phyloP scores from a whole-genome alignment of 2,888 invertebrate genomes.

The Drosophila koepferae region DNA sequence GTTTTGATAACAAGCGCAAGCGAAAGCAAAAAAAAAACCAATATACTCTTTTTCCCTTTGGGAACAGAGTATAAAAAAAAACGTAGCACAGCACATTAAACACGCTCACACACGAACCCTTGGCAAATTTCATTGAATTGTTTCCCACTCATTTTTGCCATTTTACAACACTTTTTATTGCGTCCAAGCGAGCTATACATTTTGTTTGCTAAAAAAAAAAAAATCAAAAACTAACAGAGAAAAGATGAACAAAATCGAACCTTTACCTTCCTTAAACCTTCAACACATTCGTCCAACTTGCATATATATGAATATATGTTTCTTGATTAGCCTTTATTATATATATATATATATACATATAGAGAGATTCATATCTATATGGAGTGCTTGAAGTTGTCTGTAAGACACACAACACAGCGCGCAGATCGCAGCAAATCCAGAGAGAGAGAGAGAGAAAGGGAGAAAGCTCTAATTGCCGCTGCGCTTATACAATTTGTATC shows the following conservation, averaged over 20 bases:
- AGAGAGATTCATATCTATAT: constrained; percentile 1
- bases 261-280: constrained; percentile 57
- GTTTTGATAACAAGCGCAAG: constrained; percentile 6
- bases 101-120: constrained; percentile 8
- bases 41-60: too few relatives aligned
- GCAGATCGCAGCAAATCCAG: background rate
- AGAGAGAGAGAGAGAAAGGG: background rate
- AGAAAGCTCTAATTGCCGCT: constrained; percentile 5
- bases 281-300: constrained; percentile 49
- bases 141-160: constrained; percentile 25
- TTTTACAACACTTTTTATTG: constrained; percentile 55
- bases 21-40: background rate
- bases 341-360: constrained; percentile 15
- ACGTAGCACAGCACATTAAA: constrained; percentile 36
- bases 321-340: constrained; percentile 30
- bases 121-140: constrained; percentile 10
- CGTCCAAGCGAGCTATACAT: constrained; percentile 48
- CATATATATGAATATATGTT: constrained; percentile 21
- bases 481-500: constrained; percentile 29
- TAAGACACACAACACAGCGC: constrained; percentile 42
- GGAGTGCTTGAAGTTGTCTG: constrained; percentile 48
- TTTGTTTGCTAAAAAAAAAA: constrained; percentile 35
- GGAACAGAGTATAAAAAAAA: too few relatives aligned
- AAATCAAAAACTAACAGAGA: background rate
- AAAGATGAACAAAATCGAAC: constrained; percentile 3